A percentile compares a stretch with the other conserved stretches of the same genome.
Conservation (phyloP, 2,113 vertebrate genomes). For the Neoarius graeffei region DNA sequence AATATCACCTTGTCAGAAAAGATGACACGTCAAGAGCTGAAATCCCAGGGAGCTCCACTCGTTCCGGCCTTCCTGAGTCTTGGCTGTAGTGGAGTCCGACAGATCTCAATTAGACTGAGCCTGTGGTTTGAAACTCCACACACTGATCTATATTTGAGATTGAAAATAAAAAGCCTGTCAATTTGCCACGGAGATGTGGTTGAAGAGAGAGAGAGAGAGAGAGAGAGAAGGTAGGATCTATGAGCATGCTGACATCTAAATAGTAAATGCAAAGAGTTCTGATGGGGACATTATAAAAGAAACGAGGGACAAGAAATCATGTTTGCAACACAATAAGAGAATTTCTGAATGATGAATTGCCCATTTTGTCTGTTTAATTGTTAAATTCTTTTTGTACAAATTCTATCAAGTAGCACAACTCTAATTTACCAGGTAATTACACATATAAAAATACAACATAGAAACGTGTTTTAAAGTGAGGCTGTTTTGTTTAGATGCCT, state of each 20-base stretch:
- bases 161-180: constrained; percentile 60
- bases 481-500: neutral
- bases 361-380: neutral
- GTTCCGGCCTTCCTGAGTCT: neutral
- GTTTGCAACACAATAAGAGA: neutral
- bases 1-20: constrained; percentile 39
- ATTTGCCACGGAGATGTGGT: constrained; percentile 58
- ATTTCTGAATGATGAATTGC: neutral
- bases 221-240: constrained; percentile 24
- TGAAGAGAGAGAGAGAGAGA: constrained; percentile 48
- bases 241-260: constrained; percentile 26
- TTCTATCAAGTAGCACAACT: neutral
- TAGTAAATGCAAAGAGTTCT: neutral
- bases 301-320: neutral
- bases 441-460: neutral
- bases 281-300: neutral
- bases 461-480: neutral
- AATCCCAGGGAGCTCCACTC: constrained; percentile 3
- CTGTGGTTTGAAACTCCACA: constrained; percentile 59
- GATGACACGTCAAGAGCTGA: constrained; percentile 36
- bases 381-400: neutral
- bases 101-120: constrained; percentile 7
- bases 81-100: constrained; percentile 24
- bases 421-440: neutral
- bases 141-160: constrained; percentile 65